phyloP scores from a whole-genome alignment of 2,797 vertebrate species.

The Sebastes itinus region DNA sequence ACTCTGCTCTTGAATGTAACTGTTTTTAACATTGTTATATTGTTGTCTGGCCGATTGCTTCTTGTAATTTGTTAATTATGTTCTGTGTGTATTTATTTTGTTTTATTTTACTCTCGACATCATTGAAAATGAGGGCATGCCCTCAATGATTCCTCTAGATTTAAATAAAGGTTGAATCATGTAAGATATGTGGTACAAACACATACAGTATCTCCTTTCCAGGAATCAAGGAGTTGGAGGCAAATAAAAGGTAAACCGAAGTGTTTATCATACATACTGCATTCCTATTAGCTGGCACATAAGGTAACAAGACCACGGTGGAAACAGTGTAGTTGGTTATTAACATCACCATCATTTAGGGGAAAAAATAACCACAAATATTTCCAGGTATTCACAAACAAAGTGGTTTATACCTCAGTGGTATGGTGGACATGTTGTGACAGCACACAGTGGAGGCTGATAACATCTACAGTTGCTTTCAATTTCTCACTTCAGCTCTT shows the following conservation, averaged over 20 bases:
- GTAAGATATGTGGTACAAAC: neutral
- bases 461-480: neutral
- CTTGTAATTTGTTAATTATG: too few relatives aligned
- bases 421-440: conserved; percentile 22
- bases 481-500: neutral
- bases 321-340: neutral
- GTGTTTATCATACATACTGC: neutral
- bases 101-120: too few relatives aligned
- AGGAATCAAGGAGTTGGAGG: neutral
- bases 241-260: neutral
- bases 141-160: too few relatives aligned
- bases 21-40: too few relatives aligned
- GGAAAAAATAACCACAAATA: neutral
- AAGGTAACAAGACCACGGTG: neutral
- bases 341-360: neutral
- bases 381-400: neutral
- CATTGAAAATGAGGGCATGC: too few relatives aligned
- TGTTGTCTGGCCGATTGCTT: too few relatives aligned
- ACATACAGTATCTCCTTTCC: neutral
- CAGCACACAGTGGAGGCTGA: neutral
- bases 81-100: too few relatives aligned
- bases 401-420: neutral
- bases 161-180: too few relatives aligned
- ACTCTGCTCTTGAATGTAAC: too few relatives aligned
- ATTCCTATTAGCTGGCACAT: neutral